phyloP scores from a whole-genome alignment of 2,888 invertebrate genomes.

The Celastrina argiolus region DNA sequence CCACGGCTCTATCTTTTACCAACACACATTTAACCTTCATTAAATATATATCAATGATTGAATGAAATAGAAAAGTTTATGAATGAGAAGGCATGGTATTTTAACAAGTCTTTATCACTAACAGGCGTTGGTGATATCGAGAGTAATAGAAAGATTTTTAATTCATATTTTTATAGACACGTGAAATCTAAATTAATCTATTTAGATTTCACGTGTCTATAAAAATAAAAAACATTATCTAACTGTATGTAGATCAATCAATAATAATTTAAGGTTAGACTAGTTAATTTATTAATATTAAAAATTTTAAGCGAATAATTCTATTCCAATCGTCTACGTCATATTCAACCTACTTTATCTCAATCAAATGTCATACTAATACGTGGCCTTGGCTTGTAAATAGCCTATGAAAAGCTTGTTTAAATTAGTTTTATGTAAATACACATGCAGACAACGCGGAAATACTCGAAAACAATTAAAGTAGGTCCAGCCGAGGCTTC shows the following conservation, averaged over 20 bases:
- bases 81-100: no score
- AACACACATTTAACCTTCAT: no score
- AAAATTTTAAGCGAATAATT: background rate
- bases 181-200: no score
- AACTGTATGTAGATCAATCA: background rate
- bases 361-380: conserved; percentile 8
- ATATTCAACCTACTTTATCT: conserved; percentile 1
- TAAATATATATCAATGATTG: no score
- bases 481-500: background rate
- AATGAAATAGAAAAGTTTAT: no score
- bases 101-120: no score
- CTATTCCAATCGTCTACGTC: background rate
- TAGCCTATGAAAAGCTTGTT: conserved; percentile 4
- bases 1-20: no score
- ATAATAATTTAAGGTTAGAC: no score
- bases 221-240: background rate
- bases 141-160: no score
- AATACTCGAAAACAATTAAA: background rate
- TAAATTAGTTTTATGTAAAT: conserved; percentile 18
- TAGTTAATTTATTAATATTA: background rate
- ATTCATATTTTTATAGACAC: no score
- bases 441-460: conserved; percentile 14
- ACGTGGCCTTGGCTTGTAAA: conserved; percentile 9
- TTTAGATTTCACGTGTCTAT: no score
- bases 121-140: no score